Conservation (phyloP, 92 coral and sea anemone genomes). For the Epizoanthus illoricatus region DNA sequence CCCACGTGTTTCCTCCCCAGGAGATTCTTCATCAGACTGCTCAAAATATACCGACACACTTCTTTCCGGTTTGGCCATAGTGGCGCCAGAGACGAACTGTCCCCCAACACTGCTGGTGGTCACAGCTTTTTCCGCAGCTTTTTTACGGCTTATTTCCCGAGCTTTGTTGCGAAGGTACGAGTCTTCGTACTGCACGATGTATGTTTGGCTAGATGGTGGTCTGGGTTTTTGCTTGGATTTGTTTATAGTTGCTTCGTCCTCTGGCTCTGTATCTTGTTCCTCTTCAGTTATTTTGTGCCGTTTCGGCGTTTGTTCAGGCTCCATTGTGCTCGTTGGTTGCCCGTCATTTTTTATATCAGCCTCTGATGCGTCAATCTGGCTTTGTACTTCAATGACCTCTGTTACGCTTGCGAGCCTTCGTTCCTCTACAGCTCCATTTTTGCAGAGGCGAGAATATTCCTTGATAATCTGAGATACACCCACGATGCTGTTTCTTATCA, state of each 20-base stretch:
- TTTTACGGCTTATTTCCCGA: background rate
- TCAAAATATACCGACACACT: conserved; percentile 17
- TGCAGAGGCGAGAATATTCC: too few relatives aligned
- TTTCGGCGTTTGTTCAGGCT: too few relatives aligned
- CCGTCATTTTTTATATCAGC: too few relatives aligned
- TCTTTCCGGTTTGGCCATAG: background rate
- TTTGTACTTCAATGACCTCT: too few relatives aligned
- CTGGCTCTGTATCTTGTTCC: too few relatives aligned
- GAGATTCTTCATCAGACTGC: background rate
- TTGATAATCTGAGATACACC: too few relatives aligned
- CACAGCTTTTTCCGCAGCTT: background rate
- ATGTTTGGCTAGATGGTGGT: background rate
- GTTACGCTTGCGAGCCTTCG: background rate
- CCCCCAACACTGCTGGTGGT: background rate
- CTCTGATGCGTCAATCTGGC: too few relatives aligned
- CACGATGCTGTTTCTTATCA: background rate
- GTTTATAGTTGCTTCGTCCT: too few relatives aligned
- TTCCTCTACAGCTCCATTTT: background rate
- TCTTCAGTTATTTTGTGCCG: too few relatives aligned
- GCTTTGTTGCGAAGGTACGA: conserved; percentile 22
- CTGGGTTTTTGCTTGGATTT: too few relatives aligned
- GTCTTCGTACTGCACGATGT: conserved; percentile 15
- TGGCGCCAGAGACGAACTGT: too few relatives aligned
- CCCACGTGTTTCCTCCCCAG: background rate
- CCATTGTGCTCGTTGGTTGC: too few relatives aligned